A percentile compares a stretch with the other conserved stretches of the same genome.
Conservation (phyloP, 2,113 vertebrate genomes). For the Heteronetta atricapilla region DNA sequence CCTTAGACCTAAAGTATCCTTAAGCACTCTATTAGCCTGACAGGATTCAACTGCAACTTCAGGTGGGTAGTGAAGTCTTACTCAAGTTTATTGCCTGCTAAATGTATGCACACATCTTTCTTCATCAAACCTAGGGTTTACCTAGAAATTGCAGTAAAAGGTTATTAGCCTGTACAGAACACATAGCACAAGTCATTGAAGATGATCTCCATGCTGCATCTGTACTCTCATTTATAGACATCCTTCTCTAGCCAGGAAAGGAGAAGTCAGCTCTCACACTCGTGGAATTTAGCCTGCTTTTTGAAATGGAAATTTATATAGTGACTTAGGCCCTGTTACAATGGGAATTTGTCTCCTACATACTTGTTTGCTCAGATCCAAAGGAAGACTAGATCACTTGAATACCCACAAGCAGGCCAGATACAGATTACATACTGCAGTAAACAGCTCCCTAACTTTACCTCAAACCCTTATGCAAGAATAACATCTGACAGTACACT, state of each 20-base stretch:
- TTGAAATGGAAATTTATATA: not conserved
- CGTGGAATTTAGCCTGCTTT: not conserved
- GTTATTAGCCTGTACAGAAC: not conserved
- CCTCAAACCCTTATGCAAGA: not conserved
- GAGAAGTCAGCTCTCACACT: not conserved
- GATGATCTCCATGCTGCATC: not conserved
- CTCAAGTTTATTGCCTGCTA: not conserved
- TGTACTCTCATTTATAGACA: not conserved
- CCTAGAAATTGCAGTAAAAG: not conserved
- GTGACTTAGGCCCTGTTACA: not conserved
- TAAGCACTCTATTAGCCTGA: not conserved
- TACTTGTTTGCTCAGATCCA: not conserved
- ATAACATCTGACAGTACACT: constrained; percentile 27
- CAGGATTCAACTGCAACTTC: not conserved
- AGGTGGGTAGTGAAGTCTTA: not conserved
- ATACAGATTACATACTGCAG: not conserved
- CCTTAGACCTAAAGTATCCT: not conserved
- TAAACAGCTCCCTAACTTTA: constrained; percentile 8
- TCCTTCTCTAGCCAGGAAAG: not conserved
- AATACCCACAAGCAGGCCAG: not conserved
- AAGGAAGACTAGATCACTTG: not conserved
- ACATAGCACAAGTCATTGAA: not conserved
- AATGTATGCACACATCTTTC: not conserved
- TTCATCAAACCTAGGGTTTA: not conserved
- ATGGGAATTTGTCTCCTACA: not conserved